These are phyloP conservation scores for Hydrozoanthus tunicans DNA, from an alignment of 64 coral and sea anemone genomes.

Conservation along the genomic window DNA sequence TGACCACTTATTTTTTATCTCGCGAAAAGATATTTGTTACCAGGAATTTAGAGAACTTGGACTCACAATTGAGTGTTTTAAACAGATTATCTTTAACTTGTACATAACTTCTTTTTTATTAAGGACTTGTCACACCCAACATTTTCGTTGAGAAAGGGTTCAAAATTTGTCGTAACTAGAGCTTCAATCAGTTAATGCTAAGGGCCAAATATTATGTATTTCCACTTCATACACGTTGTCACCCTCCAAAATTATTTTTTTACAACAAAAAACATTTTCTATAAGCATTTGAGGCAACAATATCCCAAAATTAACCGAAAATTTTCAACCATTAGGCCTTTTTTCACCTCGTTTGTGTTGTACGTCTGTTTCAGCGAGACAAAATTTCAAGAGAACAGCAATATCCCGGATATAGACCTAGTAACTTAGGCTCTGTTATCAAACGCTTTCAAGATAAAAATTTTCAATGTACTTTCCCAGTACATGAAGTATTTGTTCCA, in stretches of 20 bases:
- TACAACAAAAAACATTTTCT: conserved; percentile 57
- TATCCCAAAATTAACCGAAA: conserved; percentile 4
- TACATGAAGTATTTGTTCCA: conserved; percentile 32
- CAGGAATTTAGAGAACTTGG: background rate
- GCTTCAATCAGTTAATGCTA: background rate
- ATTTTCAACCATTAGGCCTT: background rate
- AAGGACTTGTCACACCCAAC: background rate
- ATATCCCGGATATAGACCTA: background rate
- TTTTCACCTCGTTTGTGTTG: background rate
- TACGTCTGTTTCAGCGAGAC: background rate
- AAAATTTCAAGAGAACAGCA: conserved; percentile 63
- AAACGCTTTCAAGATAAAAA: conserved; percentile 3
- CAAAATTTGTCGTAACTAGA: background rate
- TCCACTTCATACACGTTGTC: background rate
- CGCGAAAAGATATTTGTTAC: background rate
- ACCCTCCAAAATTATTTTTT: conserved; percentile 51
- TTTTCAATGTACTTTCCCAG: conserved; percentile 20
- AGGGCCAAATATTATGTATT: conserved; percentile 2
- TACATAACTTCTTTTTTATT: conserved; percentile 40
- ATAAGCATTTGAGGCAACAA: conserved; percentile 10
- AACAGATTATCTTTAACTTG: background rate
- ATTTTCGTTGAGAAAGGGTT: conserved; percentile 46
- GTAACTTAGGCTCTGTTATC: conserved; percentile 5
- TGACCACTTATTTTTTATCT: background rate
- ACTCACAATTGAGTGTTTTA: background rate